Percentiles rank a stretch among this genome's conserved stretches.
These are phyloP conservation scores for Alectura lathami DNA, from an alignment of 2,113 vertebrate species.

Conservation along the genomic window DNA sequence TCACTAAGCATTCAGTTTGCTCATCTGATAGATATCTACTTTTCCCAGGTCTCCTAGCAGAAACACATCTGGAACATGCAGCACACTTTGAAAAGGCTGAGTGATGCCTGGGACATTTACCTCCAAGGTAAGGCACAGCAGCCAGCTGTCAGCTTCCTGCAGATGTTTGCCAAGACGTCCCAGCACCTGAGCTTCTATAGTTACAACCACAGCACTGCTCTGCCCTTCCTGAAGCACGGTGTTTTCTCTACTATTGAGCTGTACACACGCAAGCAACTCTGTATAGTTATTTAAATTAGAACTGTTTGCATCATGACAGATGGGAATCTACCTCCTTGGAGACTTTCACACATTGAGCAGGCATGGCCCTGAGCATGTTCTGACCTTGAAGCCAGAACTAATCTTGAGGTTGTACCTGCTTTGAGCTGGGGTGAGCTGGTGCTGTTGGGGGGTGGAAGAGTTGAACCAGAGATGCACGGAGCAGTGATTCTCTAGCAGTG, in stretches of 20 bases:
- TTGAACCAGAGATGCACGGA: background rate
- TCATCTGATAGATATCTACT: background rate
- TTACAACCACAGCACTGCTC: rapidly evolving
- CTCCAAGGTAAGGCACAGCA: background rate
- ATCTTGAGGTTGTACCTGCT: background rate
- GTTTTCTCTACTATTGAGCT: background rate
- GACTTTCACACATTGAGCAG: background rate
- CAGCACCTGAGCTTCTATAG: background rate
- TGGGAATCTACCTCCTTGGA: background rate
- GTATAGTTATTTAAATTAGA: background rate
- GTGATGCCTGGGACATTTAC: background rate
- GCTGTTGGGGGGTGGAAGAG: background rate
- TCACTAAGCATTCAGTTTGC: background rate
- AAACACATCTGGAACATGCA: background rate
- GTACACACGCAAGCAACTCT: background rate
- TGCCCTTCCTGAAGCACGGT: background rate
- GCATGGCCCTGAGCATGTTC: background rate
- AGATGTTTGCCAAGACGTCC: background rate
- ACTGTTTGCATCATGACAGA: background rate
- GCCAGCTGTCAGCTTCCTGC: background rate
- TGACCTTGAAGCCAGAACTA: background rate
- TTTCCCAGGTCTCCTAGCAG: background rate
- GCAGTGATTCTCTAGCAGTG: background rate
- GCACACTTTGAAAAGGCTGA: background rate
- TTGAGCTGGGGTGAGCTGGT: background rate